A percentile compares a stretch with the other conserved stretches of the same genome.
These are phyloP conservation scores for Perccottus glenii DNA, from an alignment of 2,113 vertebrate genomes.

Conservation along the genomic window DNA sequence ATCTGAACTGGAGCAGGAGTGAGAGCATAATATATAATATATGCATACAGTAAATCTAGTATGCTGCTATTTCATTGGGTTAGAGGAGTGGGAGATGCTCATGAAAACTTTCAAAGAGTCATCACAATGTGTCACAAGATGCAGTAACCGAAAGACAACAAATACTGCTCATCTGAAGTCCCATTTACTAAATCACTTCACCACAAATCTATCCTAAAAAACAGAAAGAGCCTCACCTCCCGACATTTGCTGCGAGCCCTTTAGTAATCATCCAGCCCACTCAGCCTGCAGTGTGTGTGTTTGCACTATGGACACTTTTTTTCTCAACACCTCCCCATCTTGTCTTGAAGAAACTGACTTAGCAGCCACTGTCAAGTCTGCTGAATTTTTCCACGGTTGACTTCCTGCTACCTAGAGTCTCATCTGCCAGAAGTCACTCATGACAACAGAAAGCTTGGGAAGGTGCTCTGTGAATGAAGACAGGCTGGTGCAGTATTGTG, in stretches of 20 bases:
- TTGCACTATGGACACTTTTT: conserved; percentile 15
- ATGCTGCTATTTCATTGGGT: conserved; percentile 10
- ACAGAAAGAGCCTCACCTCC: conserved; percentile 20
- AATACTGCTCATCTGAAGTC: too few species aligned
- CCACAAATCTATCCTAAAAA: conserved; percentile 20
- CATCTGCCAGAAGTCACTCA: conserved; percentile 76
- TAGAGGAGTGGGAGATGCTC: conserved; percentile 10
- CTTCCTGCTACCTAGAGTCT: conserved; percentile 53
- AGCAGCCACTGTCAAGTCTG: conserved; percentile 77
- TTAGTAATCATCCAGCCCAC: conserved; percentile 44
- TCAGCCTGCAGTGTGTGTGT: conserved; percentile 19
- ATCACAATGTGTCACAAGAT: conserved; percentile 24
- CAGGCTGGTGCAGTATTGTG: conserved; percentile 28
- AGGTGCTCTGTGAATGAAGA: conserved; percentile 55
- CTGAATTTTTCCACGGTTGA: conserved; percentile 75
- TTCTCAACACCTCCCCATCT: conserved; percentile 43
- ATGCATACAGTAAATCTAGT: conserved; percentile 22
- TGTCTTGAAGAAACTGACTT: conserved; percentile 71
- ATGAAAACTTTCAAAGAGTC: conserved; percentile 24
- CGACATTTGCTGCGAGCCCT: conserved; percentile 51
- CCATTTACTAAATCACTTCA: conserved; percentile 17
- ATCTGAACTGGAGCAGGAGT: too few species aligned
- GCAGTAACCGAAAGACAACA: conserved; percentile 12
- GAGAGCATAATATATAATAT: too few species aligned
- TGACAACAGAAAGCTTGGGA: conserved; percentile 62